Conservation (phyloP, 1,140 invertebrate genomes). For the Protaetia brevitarsis region DNA sequence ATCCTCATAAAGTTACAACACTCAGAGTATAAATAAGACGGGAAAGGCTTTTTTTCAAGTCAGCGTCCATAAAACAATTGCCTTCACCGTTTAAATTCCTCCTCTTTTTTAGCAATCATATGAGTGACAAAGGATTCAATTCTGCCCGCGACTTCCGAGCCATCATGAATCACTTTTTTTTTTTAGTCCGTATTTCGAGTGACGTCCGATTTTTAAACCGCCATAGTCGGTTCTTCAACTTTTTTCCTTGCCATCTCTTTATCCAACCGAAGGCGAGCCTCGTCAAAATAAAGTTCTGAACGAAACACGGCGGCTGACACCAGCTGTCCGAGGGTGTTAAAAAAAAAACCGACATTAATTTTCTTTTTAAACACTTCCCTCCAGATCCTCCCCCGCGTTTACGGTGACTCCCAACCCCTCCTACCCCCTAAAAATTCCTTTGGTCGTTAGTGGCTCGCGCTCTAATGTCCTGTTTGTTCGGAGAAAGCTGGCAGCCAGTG, state of each 20-base stretch:
- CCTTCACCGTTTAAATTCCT: neutral
- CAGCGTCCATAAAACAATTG: neutral
- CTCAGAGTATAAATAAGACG: too few species aligned
- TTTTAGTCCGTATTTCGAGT: neutral
- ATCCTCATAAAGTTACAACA: too few species aligned
- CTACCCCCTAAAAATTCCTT: too few species aligned
- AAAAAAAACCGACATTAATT: slow-evolving; percentile 9
- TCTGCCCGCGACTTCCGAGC: neutral
- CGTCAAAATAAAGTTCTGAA: slow-evolving; percentile 5
- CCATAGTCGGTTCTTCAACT: slow-evolving; percentile 12
- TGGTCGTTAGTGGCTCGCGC: too few species aligned
- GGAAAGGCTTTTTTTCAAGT: too few species aligned
- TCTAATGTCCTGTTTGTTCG: too few species aligned
- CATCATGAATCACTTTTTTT: slow-evolving; percentile 18
- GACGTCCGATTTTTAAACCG: too few species aligned
- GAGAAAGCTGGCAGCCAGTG: too few species aligned
- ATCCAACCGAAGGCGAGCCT: neutral
- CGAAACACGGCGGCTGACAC: neutral
- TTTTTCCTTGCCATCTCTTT: slow-evolving; percentile 13
- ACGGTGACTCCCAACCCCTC: too few species aligned
- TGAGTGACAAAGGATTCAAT: slow-evolving; percentile 4
- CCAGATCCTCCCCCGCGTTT: neutral
- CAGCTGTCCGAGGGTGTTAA: neutral
- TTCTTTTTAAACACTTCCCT: slow-evolving; percentile 9
- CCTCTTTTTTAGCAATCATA: neutral